Evolutionary conservation across 1,140 invertebrate species (phyloP).

Genomic region (Leguminivora glycinivorella): DNA sequence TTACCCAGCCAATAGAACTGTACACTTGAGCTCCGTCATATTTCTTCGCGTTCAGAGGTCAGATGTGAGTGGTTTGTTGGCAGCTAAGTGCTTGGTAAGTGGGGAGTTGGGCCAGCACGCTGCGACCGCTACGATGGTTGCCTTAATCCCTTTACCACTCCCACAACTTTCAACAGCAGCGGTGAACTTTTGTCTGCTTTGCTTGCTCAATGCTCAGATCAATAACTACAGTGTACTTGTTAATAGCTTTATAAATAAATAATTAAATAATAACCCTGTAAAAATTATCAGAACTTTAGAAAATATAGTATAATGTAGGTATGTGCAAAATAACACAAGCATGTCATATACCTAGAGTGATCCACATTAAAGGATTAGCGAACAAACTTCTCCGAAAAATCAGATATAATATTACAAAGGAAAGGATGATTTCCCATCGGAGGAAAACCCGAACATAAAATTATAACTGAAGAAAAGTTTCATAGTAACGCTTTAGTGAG

Average conservation of each 20-base stretch:
- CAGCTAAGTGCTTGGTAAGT: background rate
- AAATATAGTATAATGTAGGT: no score
- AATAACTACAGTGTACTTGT: background rate
- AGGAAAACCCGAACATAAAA: no score
- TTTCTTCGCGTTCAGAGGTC: background rate
- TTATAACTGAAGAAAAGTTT: constrained; percentile 10
- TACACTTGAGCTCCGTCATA: background rate
- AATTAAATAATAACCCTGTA: no score
- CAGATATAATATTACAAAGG: background rate
- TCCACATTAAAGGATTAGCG: background rate
- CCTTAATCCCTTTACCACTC: constrained; percentile 16
- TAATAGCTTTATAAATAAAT: no score
- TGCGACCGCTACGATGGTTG: background rate
- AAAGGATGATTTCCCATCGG: no score
- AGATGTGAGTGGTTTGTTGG: background rate
- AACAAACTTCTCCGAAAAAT: background rate
- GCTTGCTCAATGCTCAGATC: no score
- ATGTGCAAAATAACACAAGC: background rate
- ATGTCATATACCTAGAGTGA: background rate
- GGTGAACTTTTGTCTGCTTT: background rate
- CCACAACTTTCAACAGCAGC: constrained; percentile 5
- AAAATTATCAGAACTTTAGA: no score
- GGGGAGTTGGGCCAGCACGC: background rate
- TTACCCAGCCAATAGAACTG: background rate
- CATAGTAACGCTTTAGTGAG: constrained; percentile 15